phyloP scores from a whole-genome alignment of 2,888 invertebrate genomes.

The Meteorus cinctellus region DNA sequence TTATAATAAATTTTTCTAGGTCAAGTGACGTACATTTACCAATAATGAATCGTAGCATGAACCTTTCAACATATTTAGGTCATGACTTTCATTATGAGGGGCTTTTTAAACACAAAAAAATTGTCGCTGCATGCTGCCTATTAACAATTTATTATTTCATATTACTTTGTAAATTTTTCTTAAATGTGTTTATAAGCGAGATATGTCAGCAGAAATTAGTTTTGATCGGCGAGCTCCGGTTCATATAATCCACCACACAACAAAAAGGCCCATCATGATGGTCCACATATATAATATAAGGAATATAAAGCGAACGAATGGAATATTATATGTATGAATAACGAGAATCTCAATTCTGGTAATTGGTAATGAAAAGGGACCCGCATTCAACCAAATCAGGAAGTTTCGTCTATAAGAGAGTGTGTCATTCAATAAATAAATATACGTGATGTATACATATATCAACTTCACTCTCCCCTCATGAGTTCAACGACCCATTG shows the following conservation, averaged over 20 bases:
- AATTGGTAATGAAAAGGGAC: constrained; percentile 37
- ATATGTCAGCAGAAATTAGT: no score
- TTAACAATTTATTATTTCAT: no score
- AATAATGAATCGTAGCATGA: no score
- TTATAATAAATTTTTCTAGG: no score
- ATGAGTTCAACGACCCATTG: constrained; percentile 21
- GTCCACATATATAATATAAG: not conserved
- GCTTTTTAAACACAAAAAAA: no score
- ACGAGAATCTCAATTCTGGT: constrained; percentile 14
- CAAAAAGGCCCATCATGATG: not conserved
- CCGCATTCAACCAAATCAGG: constrained; percentile 21
- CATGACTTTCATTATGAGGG: no score
- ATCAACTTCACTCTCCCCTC: not conserved
- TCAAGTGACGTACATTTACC: no score
- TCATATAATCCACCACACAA: not conserved
- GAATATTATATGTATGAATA: not conserved
- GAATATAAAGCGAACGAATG: constrained; percentile 2
- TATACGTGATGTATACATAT: not conserved
- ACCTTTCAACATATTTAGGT: no score
- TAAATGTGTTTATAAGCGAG: no score
- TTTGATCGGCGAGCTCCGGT: not conserved
- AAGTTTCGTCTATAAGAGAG: not conserved
- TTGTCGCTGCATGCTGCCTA: no score
- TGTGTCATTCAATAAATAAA: constrained; percentile 12
- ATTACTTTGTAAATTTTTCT: no score